Base-by-base conservation (phyloP, 1,140 invertebrate genomes). In the Nymphalis io region DNA sequence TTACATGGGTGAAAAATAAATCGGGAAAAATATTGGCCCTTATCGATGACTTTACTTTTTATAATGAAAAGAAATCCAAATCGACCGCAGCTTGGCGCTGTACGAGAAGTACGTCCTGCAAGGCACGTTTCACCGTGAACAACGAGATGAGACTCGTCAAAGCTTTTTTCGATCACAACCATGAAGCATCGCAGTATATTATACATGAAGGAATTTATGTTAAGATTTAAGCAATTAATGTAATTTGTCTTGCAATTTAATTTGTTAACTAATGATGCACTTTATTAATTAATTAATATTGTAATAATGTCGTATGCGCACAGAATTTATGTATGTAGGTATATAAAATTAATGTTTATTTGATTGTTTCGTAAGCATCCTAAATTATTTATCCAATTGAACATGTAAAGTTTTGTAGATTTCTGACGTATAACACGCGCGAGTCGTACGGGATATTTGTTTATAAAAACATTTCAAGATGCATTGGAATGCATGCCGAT, bases 1-100 rank as follows among this genome's bases (percentile, higher is more conserved):
- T 75, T 42, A 68, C 18, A 11, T 78, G 74, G 70, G 74, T 69
- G 12, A 70, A 53, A 11, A 81, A 75, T 55, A 27, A 10, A 21
- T 59, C 64, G 1, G 77, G 74, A 13, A 79, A 74, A 33, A 48
- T 58, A 15, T 23, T 81, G 27, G 79, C 73, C 0, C 63, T 83
- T 0, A 33, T 79, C 3, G 64, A 81, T 10, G 71, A 72, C 2
- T 83, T 74, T 18, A 72, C 77, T 0, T 82, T 80, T 64, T 76
- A 75, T 55, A 62, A 64, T 18, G 60, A 63, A 2, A 69, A 70
- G 38, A 39, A 57, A 18, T 33, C 15, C 5, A 42, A n/a, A 2
- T 60, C 20, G 21, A 69, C 71, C 12, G 46, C 64, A 0, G 53
- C 64, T 0, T 75, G 60, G 63, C 70, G 74, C 0, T 75, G 74